These are phyloP conservation scores for Erithacus rubecula DNA, from an alignment of 2,797 vertebrate genomes.

Conservation along the genomic window DNA sequence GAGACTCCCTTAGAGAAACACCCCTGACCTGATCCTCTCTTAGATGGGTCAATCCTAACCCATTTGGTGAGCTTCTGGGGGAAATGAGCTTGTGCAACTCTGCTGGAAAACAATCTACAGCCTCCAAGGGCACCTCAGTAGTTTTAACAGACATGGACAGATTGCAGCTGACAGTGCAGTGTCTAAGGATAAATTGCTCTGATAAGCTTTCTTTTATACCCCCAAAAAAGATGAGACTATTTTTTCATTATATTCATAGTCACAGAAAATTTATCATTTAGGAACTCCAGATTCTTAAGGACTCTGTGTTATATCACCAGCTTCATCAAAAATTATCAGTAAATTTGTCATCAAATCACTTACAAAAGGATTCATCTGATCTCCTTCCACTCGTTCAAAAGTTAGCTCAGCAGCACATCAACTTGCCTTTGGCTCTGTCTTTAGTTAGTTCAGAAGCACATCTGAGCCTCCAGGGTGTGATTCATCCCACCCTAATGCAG, in stretches of 20 bases:
- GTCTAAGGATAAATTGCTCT: background rate
- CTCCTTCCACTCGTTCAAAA: background rate
- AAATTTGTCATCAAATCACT: background rate
- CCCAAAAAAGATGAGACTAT: background rate
- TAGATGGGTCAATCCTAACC: background rate
- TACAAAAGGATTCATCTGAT: background rate
- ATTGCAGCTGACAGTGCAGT: background rate
- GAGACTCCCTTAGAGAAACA: background rate
- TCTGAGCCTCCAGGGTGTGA: background rate
- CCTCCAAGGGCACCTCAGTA: background rate
- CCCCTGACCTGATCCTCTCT: background rate
- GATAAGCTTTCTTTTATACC: background rate
- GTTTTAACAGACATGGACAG: background rate
- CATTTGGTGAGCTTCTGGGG: background rate
- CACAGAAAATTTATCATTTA: background rate
- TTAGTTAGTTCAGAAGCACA: constrained; percentile 1
- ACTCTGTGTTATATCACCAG: background rate
- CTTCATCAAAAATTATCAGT: background rate
- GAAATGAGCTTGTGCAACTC: background rate
- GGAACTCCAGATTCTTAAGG: background rate
- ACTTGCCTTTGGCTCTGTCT: background rate
- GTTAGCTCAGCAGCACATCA: background rate
- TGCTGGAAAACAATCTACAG: background rate
- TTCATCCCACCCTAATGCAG: background rate
- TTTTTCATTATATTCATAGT: background rate